phyloP scores from a whole-genome alignment of 2,888 invertebrate species.

The Ochropleura plecta region DNA sequence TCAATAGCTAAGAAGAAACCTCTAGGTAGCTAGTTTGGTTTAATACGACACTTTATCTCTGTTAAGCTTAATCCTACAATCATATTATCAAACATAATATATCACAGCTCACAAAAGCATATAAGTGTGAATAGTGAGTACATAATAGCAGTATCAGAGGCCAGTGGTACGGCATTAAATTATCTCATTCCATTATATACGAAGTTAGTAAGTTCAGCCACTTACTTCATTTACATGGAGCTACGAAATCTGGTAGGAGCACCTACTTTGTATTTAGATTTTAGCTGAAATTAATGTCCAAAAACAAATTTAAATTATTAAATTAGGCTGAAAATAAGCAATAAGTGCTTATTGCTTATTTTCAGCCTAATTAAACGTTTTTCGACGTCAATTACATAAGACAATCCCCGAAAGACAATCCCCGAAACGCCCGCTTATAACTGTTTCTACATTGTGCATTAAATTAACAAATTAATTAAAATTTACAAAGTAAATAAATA shows the following conservation, averaged over 20 bases:
- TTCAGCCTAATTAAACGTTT: no score
- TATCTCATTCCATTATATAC: conserved; percentile 70
- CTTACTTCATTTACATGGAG: conserved; percentile 58
- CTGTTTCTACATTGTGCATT: no score
- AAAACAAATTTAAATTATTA: no score
- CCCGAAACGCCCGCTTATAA: no score
- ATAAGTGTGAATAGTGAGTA: conserved; percentile 62
- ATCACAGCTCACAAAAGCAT: conserved; percentile 35
- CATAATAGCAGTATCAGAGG: conserved; percentile 64
- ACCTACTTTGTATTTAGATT: not conserved
- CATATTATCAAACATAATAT: conserved; percentile 16
- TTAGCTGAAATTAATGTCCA: not conserved
- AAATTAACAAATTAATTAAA: no score
- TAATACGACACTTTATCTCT: not conserved
- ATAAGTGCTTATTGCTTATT: no score
- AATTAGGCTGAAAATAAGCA: no score
- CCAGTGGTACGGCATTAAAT: conserved; percentile 67
- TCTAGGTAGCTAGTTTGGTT: no score
- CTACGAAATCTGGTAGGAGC: conserved; percentile 42
- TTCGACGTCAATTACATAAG: no score
- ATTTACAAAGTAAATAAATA: no score
- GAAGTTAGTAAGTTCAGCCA: conserved; percentile 66
- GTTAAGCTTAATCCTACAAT: not conserved
- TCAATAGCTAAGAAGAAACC: not conserved
- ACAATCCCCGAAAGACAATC: no score